Percentiles rank a stretch among this genome's conserved stretches.
phyloP scores from a whole-genome alignment of 2,797 vertebrate genomes.

The Siniperca undulata region DNA sequence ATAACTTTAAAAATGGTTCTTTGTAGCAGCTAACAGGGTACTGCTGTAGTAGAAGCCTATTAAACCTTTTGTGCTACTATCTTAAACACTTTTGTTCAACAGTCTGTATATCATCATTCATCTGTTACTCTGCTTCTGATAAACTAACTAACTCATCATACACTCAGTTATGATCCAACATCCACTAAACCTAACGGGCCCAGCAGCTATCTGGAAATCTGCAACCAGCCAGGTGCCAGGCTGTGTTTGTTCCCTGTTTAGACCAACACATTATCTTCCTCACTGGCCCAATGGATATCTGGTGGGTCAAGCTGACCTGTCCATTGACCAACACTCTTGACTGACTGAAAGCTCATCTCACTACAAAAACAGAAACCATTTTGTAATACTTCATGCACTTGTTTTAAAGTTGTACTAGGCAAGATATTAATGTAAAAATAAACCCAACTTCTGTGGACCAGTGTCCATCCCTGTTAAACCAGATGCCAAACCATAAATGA shows the following conservation, averaged over 20 bases:
- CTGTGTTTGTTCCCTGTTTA: conserved; percentile 15
- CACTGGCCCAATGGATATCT: conserved; percentile 1
- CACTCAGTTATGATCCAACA: conserved; percentile 45
- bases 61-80: conserved; percentile 2
- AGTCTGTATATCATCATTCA: not conserved
- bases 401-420: not conserved
- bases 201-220: conserved; percentile 3
- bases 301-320: conserved; percentile 14
- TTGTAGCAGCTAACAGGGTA: not conserved
- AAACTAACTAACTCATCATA: conserved; percentile 41
- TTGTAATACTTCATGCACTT: not conserved
- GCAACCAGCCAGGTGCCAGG: conserved; percentile 5
- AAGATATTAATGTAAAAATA: not conserved
- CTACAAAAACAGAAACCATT: not conserved
- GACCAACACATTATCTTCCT: not conserved
- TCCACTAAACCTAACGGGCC: conserved; percentile 20
- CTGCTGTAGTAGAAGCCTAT: not conserved
- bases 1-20: conserved; percentile 7
- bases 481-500: not conserved
- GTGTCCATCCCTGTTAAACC: not conserved
- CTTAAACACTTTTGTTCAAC: not conserved
- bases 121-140: conserved; percentile 16
- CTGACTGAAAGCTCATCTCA: not conserved
- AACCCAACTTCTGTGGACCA: not conserved
- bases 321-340: not conserved